These are phyloP conservation scores for Blastobasis lacticolella DNA, from an alignment of 2,888 invertebrate species.

Conservation along the genomic window DNA sequence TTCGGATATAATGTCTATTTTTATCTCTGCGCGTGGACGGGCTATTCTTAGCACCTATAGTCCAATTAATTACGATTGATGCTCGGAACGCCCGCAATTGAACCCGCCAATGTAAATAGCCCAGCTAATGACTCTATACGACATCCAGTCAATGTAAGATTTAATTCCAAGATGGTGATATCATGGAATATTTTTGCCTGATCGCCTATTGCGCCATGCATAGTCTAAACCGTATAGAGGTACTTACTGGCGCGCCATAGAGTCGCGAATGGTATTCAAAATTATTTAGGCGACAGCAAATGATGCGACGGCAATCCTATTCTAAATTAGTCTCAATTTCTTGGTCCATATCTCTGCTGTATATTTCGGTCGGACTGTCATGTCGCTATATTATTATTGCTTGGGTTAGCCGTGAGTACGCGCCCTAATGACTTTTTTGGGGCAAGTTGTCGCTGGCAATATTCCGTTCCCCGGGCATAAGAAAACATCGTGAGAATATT, in stretches of 20 bases:
- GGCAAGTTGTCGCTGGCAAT: neutral
- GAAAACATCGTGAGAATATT: constrained; percentile 1
- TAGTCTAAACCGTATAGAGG: neutral
- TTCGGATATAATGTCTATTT: too few species aligned
- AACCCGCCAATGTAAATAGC: neutral
- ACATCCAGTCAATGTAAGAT: constrained; percentile 1
- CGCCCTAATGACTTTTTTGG: neutral
- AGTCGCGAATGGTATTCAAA: constrained; percentile 4
- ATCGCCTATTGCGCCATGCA: neutral
- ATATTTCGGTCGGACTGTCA: constrained; percentile 5
- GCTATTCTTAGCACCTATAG: too few species aligned
- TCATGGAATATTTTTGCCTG: neutral
- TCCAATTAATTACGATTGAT: neutral
- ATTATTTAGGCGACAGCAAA: neutral
- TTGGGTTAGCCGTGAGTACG: neutral
- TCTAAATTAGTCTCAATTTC: constrained; percentile 16
- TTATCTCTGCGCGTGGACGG: too few species aligned
- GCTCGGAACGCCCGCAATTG: neutral
- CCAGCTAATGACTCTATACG: neutral
- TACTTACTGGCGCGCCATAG: neutral
- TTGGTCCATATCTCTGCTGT: constrained; percentile 12
- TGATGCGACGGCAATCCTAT: constrained; percentile 4
- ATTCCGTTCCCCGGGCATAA: neutral
- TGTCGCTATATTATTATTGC: constrained; percentile 2
- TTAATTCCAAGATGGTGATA: neutral